Conservation (phyloP, 2,113 vertebrate genomes). For the Larimichthys polyactis region DNA sequence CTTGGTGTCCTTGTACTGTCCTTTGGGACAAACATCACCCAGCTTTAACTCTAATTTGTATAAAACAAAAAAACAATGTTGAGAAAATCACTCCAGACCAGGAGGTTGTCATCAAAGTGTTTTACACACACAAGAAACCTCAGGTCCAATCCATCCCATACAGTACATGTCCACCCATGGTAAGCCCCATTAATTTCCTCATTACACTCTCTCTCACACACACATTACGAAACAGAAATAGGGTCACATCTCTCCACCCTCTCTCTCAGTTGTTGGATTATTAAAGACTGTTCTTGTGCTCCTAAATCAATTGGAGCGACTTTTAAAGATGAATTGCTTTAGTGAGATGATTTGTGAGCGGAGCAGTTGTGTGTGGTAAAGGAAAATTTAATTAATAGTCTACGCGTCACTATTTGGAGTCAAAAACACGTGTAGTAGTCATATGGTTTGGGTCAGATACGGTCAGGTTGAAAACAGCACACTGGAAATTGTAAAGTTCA, state of each 20-base stretch:
- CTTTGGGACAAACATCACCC: neutral
- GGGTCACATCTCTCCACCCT: constrained; percentile 28
- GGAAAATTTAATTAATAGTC: neutral
- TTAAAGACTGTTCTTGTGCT: constrained; percentile 17
- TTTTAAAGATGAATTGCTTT: constrained; percentile 23
- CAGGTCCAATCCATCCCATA: neutral
- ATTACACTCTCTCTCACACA: constrained; percentile 20
- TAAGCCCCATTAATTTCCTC: constrained; percentile 21
- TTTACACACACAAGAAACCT: constrained; percentile 1
- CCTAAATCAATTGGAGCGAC: constrained; percentile 13
- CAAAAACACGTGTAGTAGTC: too few species aligned
- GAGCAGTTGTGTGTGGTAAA: neutral
- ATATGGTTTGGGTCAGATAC: too few species aligned
- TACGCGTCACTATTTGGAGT: neutral
- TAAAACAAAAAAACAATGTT: neutral
- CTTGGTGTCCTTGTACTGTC: neutral
- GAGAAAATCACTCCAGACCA: neutral
- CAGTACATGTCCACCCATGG: neutral
- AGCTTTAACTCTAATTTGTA: neutral
- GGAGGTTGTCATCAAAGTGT: neutral
- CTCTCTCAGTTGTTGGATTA: constrained; percentile 38
- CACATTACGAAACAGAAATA: constrained; percentile 35
- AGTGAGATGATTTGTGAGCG: constrained; percentile 7
- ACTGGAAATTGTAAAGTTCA: too few species aligned
- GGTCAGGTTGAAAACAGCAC: neutral